phyloP scores from a whole-genome alignment of 2,113 vertebrate genomes.

The Typhlomys cinereus region DNA sequence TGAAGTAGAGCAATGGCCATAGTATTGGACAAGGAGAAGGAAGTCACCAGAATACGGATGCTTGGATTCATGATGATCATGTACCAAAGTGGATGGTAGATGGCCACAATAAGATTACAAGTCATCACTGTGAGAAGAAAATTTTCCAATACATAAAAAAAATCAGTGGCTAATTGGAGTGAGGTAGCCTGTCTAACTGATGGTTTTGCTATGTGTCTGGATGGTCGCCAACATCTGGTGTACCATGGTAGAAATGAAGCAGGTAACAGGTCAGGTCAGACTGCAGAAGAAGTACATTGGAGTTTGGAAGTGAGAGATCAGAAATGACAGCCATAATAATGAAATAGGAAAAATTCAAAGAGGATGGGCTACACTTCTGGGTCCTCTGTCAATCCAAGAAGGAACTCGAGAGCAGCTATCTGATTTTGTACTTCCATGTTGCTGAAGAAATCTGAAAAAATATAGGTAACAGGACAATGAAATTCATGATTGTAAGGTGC shows the following conservation, averaged over 20 bases:
- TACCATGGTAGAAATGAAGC: constrained; percentile 29
- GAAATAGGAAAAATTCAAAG: constrained; percentile 19
- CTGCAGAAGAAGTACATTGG: constrained; percentile 67
- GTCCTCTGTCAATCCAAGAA: no score
- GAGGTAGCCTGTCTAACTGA: constrained; percentile 48
- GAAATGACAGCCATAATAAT: constrained; percentile 48
- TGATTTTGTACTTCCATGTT: no score
- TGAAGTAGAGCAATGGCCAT: constrained; percentile 35
- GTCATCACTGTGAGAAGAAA: constrained; percentile 61
- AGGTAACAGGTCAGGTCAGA: constrained; percentile 32
- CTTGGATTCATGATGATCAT: neutral
- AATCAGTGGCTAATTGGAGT: neutral
- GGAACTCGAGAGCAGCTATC: neutral
- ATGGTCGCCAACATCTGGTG: constrained; percentile 54
- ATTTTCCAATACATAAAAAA: constrained; percentile 42
- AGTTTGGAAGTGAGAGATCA: constrained; percentile 9
- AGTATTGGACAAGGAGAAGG: constrained; percentile 4
- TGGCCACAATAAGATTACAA: constrained; percentile 51
- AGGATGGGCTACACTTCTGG: no score
- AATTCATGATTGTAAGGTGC: no score
- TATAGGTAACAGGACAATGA: no score
- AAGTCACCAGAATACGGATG: neutral
- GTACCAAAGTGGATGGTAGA: constrained; percentile 52
- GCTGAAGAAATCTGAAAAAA: no score
- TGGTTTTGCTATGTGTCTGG: neutral